Evolutionary conservation across 2,113 vertebrate species (phyloP).

Genomic region (Cyphomyrus plagiostoma): DNA sequence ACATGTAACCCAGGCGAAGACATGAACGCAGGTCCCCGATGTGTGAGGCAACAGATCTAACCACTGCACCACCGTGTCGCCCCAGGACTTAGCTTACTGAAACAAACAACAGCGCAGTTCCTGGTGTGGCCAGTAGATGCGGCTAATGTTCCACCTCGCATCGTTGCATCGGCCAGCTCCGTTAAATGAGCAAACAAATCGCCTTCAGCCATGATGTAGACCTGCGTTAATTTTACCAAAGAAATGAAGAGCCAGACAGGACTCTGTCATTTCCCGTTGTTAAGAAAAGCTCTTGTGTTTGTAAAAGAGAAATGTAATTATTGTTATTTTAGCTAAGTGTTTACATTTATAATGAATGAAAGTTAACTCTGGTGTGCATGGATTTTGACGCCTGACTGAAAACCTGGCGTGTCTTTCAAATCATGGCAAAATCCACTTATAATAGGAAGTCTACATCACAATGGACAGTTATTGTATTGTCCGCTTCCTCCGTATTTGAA

Average conservation of each 20-base stretch:
- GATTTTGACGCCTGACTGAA: not conserved
- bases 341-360: conserved; percentile 4
- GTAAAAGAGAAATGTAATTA: not conserved
- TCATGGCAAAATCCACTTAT: not conserved
- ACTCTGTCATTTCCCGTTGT: not conserved
- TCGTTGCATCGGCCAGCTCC: not conserved
- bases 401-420: not conserved
- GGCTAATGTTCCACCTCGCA: not conserved
- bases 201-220: not conserved
- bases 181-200: not conserved
- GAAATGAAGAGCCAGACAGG: not conserved
- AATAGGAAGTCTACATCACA: not conserved
- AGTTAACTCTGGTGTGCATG: not conserved
- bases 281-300: not conserved
- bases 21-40: no score
- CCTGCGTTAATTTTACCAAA: not conserved
- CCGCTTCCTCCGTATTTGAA: not conserved
- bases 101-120: not conserved
- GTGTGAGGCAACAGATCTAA: no score
- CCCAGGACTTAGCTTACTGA: not conserved
- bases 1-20: no score
- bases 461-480: not conserved
- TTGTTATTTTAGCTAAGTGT: not conserved
- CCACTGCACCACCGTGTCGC: no score
- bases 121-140: not conserved